These are phyloP conservation scores for Rhagonycha fulva DNA, from an alignment of 2,888 invertebrate species.

Conservation along the genomic window DNA sequence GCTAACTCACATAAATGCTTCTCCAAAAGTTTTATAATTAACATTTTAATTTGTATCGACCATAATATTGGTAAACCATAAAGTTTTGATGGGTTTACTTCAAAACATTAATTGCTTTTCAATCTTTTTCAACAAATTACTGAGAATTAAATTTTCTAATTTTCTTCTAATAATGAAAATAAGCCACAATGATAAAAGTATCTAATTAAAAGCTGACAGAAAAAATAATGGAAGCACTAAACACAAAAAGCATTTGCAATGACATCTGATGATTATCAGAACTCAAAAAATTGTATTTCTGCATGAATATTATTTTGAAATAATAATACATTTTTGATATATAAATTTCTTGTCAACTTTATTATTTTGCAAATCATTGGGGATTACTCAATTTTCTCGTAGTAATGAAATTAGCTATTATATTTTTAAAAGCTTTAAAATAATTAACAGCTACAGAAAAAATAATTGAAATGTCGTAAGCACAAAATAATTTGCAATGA, in stretches of 20 bases:
- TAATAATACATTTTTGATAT: not conserved
- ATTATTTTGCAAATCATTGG: not conserved
- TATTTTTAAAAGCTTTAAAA: not conserved
- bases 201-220: no score
- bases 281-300: no score
- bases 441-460: not conserved
- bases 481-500: no score
- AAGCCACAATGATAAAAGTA: no score
- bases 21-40: not conserved
- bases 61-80: not conserved
- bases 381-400: not conserved
- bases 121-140: not conserved
- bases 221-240: no score
- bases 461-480: no score
- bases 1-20: not conserved
- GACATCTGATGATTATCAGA: no score
- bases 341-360: not conserved
- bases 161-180: not conserved
- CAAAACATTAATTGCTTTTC: not conserved
- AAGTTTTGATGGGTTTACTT: not conserved
- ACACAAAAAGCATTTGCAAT: no score
- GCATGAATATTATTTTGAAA: no score
- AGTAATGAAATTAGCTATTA: not conserved
- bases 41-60: not conserved
- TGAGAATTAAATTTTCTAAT: not conserved